A percentile compares a stretch with the other conserved stretches of the same genome.
Evolutionary conservation across 2,888 invertebrate genomes (phyloP).

Genomic region (Villa cingulata): DNA sequence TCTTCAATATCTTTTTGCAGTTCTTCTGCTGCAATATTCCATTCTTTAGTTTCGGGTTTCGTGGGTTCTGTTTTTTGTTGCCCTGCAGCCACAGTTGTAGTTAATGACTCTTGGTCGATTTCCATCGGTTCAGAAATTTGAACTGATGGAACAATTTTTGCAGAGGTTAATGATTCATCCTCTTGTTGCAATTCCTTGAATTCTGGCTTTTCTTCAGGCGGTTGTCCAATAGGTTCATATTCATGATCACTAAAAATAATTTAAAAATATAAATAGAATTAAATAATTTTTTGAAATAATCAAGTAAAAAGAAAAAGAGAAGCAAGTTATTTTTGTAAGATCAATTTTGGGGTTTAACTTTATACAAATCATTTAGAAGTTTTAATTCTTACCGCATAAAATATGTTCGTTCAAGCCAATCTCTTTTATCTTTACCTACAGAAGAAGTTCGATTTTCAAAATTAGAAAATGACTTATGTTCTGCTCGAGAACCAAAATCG

Average conservation of each 20-base stretch:
- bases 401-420: slow-evolving; percentile 30
- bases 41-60: slow-evolving; percentile 39
- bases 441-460: slow-evolving; percentile 24
- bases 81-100: background rate
- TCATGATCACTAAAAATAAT: slow-evolving; percentile 68
- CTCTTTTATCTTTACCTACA: slow-evolving; percentile 22
- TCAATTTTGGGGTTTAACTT: too few relatives aligned
- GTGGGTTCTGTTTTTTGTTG: slow-evolving; percentile 32
- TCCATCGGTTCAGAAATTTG: slow-evolving; percentile 7
- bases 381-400: slow-evolving; percentile 31
- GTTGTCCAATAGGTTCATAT: slow-evolving; percentile 77
- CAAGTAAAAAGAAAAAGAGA: too few relatives aligned
- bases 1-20: slow-evolving; percentile 51
- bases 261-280: slow-evolving; percentile 1
- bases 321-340: too few relatives aligned
- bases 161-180: background rate
- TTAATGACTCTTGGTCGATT: background rate
- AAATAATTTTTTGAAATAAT: background rate
- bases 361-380: too few relatives aligned
- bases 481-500: slow-evolving; percentile 24
- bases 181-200: background rate
- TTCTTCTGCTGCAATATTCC: slow-evolving; percentile 40
- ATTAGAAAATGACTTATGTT: slow-evolving; percentile 28
- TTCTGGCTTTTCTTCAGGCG: background rate
- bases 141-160: background rate